Conservation (phyloP, 2,113 vertebrate genomes). For the Zapornia atra region DNA sequence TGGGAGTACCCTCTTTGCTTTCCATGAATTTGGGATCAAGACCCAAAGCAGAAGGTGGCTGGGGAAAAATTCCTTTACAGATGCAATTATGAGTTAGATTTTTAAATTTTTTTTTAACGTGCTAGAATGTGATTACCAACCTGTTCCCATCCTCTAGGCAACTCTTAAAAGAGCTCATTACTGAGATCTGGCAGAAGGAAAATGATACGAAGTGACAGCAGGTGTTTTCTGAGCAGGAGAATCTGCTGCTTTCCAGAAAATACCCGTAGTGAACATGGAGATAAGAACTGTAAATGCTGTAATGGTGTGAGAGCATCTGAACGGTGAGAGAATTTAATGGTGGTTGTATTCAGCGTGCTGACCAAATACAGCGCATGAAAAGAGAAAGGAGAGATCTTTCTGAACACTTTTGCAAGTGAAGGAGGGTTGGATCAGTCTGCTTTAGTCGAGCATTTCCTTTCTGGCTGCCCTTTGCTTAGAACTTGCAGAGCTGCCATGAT, state of each 20-base stretch:
- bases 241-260: not conserved
- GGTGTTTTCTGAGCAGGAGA: not conserved
- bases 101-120: not conserved
- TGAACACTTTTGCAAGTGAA: not conserved
- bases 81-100: not conserved
- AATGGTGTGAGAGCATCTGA: not conserved
- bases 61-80: not conserved
- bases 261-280: fast-evolving
- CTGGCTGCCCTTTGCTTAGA: not conserved
- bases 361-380: not conserved
- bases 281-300: not conserved
- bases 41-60: not conserved
- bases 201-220: not conserved
- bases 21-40: not conserved
- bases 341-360: not conserved
- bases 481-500: not conserved
- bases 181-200: not conserved
- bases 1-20: not conserved
- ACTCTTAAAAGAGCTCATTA: not conserved
- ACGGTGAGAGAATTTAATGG: not conserved
- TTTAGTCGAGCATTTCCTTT: not conserved
- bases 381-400: not conserved
- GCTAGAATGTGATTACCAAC: not conserved
- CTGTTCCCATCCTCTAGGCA: not conserved
- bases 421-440: not conserved